A percentile compares a stretch with the other conserved stretches of the same genome.
phyloP scores from a whole-genome alignment of 1,140 invertebrate species.

The Pseudomyrmex sp. region DNA sequence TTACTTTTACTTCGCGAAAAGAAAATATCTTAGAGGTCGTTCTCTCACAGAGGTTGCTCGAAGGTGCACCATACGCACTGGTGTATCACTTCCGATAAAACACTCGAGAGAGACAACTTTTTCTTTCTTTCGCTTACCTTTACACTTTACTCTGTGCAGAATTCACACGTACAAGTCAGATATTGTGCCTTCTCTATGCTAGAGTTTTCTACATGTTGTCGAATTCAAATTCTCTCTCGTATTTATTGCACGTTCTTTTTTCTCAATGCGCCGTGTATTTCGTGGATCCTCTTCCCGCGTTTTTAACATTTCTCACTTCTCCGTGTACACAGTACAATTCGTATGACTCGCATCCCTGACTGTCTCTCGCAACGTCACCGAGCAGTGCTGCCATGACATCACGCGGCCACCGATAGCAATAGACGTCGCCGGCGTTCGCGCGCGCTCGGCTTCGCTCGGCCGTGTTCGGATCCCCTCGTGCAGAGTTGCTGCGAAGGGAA shows the following conservation, averaged over 20 bases:
- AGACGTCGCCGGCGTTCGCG: constrained; percentile 74
- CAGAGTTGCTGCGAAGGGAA: constrained; percentile 68
- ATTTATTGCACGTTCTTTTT: background rate
- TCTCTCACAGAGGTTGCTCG: too few relatives aligned
- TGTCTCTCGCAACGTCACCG: constrained; percentile 66
- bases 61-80: too few relatives aligned
- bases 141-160: background rate
- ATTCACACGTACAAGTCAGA: background rate
- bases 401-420: constrained; percentile 70
- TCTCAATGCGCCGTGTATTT: background rate
- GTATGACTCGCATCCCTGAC: background rate
- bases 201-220: too few relatives aligned
- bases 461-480: constrained; percentile 72
- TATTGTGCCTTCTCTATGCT: background rate
- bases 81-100: too few relatives aligned
- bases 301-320: background rate
- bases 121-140: background rate
- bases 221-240: too few relatives aligned
- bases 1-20: too few relatives aligned
- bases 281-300: background rate
- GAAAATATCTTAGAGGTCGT: too few relatives aligned
- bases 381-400: constrained; percentile 70
- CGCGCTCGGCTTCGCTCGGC: constrained; percentile 68
- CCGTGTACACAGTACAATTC: too few relatives aligned
- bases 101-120: too few relatives aligned